These are phyloP conservation scores for Strigamia crassipes DNA, from an alignment of 2,888 invertebrate species.

Conservation along the genomic window DNA sequence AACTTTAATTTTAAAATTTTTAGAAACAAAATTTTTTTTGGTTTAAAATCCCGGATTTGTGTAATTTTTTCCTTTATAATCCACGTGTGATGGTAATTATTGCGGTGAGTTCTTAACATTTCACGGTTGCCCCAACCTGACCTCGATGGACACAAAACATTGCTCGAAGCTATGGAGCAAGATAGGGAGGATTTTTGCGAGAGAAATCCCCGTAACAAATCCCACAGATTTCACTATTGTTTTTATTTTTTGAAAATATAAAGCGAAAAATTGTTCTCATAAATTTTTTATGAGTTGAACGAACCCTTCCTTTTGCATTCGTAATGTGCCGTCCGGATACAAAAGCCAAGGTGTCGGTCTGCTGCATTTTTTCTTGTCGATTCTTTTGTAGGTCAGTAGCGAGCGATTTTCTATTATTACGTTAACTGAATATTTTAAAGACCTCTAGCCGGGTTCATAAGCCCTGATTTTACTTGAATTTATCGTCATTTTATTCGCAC, in stretches of 20 bases:
- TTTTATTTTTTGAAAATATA: neutral
- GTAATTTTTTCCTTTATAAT: neutral
- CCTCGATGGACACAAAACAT: neutral
- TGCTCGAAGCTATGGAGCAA: neutral
- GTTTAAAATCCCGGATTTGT: neutral
- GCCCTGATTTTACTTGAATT: neutral
- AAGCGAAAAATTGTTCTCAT: neutral
- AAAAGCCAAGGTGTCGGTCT: neutral
- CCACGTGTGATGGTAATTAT: neutral
- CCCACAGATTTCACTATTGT: neutral
- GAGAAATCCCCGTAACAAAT: neutral
- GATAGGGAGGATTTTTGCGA: neutral
- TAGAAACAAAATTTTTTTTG: no score
- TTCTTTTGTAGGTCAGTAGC: conserved; percentile 7
- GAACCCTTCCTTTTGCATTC: no score
- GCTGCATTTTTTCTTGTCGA: neutral
- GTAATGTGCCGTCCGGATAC: neutral
- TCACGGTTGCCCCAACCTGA: conserved; percentile 6
- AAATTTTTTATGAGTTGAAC: neutral
- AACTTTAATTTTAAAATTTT: no score
- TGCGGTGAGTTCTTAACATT: neutral
- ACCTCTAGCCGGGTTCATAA: neutral
- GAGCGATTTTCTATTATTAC: conserved; percentile 6
- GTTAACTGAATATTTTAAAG: neutral
- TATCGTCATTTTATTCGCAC: neutral